Base-by-base conservation (phyloP, 2,888 invertebrate species). In the Pseudoips prasinana region DNA sequence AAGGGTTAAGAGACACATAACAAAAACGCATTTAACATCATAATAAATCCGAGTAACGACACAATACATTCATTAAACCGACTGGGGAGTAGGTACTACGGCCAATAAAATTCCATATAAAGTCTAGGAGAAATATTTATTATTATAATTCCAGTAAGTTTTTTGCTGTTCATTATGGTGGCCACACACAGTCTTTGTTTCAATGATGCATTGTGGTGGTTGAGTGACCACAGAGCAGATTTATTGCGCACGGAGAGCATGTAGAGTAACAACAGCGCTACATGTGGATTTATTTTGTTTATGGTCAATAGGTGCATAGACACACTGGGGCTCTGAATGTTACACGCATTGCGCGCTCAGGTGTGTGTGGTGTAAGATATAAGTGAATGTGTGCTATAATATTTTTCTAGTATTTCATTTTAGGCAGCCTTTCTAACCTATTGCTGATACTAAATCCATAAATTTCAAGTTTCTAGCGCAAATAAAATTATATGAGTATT, bases 271-370 rank as follows among this genome's bases (percentile, higher is more conserved):
- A 71, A 49, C 63, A 59, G 33, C 37, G 67, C 46, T 48, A 51
- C 62, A 57, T 52, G 68, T 51, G 63, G 58, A 70, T 71, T 67
- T 65, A 73, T 71, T 73, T 77, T 73, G 71, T 74, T 73, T 76
- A 75, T 74, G 64, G 64, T 47, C 61, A 60, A 58, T 63, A 57
- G 47, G 49, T 44, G 42, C 55, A 54, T 54, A 46, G 40, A 32
- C 46, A 47, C 51, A 47, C 32, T 31, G 36, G 35, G 33, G 38
- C 39, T 26, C 50, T 53, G 42, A 39, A 49, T 45, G 41, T 47
- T 43, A 49, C 54, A 52, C 47, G 47, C 45, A 46, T 51, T 45
- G 42, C 29, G 40, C 30, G 40, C 29, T 49, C 39, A 41, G 37
- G 38, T 39, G 42, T 32, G 32, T 33, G 23, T 7, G 43, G 39